phyloP scores from a whole-genome alignment of 2,113 vertebrate genomes.

The Trichomycterus rosablanca region DNA sequence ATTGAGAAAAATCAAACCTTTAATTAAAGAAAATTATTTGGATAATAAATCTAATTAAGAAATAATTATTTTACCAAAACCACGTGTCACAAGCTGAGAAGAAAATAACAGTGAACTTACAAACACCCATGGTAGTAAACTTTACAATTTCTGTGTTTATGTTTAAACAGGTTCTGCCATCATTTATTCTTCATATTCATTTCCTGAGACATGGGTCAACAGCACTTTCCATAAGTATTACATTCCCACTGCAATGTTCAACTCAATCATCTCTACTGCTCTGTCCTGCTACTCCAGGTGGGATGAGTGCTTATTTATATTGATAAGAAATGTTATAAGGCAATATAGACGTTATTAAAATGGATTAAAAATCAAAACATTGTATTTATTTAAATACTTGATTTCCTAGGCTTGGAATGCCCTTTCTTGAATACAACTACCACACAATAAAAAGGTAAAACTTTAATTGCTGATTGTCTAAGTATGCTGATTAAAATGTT shows the following conservation, averaged over 20 bases:
- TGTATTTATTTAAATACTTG: constrained; percentile 26
- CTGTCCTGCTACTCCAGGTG: constrained; percentile 92
- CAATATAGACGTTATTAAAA: too few relatives aligned
- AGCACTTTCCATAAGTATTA: constrained; percentile 75
- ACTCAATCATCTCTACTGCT: constrained; percentile 70
- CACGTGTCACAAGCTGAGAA: too few relatives aligned
- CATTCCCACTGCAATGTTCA: constrained; percentile 67
- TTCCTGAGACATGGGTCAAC: constrained; percentile 76
- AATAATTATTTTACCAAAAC: too few relatives aligned
- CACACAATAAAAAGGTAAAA: constrained; percentile 62
- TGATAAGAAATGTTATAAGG: too few relatives aligned
- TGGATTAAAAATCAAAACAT: neutral
- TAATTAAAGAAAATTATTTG: too few relatives aligned
- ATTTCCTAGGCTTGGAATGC: constrained; percentile 62
- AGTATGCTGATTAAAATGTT: neutral
- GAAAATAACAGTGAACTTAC: neutral
- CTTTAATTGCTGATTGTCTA: too few relatives aligned
- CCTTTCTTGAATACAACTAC: constrained; percentile 60
- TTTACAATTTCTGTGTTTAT: too few relatives aligned
- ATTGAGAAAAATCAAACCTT: too few relatives aligned
- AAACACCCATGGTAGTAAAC: too few relatives aligned
- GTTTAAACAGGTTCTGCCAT: constrained; percentile 77
- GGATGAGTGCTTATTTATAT: neutral
- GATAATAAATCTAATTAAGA: too few relatives aligned
- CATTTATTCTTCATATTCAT: constrained; percentile 78